Evolutionary conservation across 2,888 invertebrate species (phyloP).

Genomic region (Drosophila prostipennis): DNA sequence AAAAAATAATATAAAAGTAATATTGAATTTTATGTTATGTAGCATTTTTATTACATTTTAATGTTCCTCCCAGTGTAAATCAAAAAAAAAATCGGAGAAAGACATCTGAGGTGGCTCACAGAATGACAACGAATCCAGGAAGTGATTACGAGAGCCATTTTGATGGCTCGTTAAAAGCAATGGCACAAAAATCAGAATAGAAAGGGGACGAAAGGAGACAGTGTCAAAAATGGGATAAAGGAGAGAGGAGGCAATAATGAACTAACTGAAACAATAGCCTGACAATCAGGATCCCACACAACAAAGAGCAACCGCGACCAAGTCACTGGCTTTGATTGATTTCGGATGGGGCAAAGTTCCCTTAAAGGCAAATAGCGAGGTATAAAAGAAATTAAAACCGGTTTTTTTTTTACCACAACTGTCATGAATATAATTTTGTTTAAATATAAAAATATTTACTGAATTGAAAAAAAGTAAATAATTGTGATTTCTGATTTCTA

Average conservation of each 20-base stretch:
- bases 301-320: conserved; percentile 47
- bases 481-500: too few species aligned
- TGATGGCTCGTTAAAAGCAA: conserved; percentile 68
- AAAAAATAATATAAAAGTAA: too few species aligned
- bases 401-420: background rate
- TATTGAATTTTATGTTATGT: too few species aligned
- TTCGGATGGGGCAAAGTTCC: conserved; percentile 25
- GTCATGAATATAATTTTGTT: too few species aligned
- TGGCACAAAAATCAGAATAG: conserved; percentile 30
- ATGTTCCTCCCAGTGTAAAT: too few species aligned
- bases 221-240: conserved; percentile 1
- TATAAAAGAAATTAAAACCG: background rate
- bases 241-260: conserved; percentile 60
- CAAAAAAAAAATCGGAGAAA: too few species aligned
- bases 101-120: conserved; percentile 19
- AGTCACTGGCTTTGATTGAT: conserved; percentile 64
- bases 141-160: conserved; percentile 77
- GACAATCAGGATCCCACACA: conserved; percentile 51
- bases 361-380: background rate
- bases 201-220: conserved; percentile 10
- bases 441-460: too few species aligned
- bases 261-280: conserved; percentile 70
- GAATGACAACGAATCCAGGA: conserved; percentile 59
- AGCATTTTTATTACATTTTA: too few species aligned
- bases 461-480: too few species aligned